Evolutionary conservation across 2,888 invertebrate genomes (phyloP), one percentile per base, ranked within the genome.

Genomic region (Syritta pipiens): DNA sequence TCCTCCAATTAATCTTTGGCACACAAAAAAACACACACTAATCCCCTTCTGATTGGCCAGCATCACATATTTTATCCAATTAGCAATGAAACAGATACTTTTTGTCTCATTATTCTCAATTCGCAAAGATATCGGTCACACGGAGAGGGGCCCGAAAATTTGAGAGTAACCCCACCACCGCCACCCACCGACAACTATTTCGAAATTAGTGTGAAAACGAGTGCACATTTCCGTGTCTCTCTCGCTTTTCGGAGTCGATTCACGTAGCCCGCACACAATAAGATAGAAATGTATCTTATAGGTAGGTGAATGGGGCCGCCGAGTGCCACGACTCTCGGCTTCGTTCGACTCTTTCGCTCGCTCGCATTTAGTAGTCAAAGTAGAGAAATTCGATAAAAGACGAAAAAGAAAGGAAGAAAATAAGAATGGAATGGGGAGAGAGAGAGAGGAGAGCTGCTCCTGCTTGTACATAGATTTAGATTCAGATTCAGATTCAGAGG

Each of bases 11-110:
- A 59, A 69, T 69, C 57, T 69, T 63, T 63, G 68, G 30, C 62
- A 60, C 51, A 60, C 67, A 67, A 49, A 48, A 51, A 12, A 28
- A 30, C 37, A 28, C 1, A 19, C 19, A 44, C 72, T 74, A 72
- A 79, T 72, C 79, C 62, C 55, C 68, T 46, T 74, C 79, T 74
- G 72, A 79, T 79, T 79, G 79, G 79, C 68, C 44, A 74, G 60
- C 79, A 74, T 79, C 79, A 79, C 46, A 63, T 79, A 79, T 79
- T 79, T 79, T 72, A 79, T 74, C 79, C 72, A 79, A 79, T 79
- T 79, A 79, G 72, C 79, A 79, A 35, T 79, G 74, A 68, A 79
- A 79, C 68, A 79, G 79, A 79, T 79, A 74, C 72, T 74, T 67
- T 79, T 72, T 72, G 72, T 74, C 79, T 79, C 55, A 67, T 65